These are phyloP conservation scores for Chloropsis cyanopogon DNA, from an alignment of 2,113 vertebrate genomes.

Conservation along the genomic window DNA sequence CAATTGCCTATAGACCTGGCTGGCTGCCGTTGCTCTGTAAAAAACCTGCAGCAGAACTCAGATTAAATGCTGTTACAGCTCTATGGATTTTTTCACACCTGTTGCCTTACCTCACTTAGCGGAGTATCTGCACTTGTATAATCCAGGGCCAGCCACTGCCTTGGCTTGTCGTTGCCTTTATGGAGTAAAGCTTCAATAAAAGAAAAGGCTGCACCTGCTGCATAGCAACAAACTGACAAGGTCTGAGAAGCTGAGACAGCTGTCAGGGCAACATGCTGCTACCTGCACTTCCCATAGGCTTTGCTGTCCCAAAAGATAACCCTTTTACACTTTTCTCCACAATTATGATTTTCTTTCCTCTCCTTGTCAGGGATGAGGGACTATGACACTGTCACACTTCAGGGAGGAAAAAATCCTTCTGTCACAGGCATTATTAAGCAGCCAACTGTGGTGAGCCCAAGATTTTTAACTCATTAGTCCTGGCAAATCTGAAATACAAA, in stretches of 20 bases:
- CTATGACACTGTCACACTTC: slow-evolving; percentile 72
- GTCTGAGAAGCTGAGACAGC: slow-evolving; percentile 78
- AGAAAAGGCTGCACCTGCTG: slow-evolving; percentile 78
- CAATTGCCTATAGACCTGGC: slow-evolving; percentile 8
- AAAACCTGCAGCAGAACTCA: slow-evolving; percentile 51
- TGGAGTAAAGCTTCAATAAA: slow-evolving; percentile 73
- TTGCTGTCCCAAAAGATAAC: slow-evolving; percentile 65
- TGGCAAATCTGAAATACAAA: slow-evolving; percentile 83
- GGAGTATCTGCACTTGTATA: slow-evolving; percentile 76
- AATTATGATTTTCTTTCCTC: slow-evolving; percentile 65
- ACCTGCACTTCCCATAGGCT: slow-evolving; percentile 79
- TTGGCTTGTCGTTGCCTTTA: slow-evolving; percentile 75
- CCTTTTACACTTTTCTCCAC: slow-evolving; percentile 63
- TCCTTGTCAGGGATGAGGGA: slow-evolving; percentile 51
- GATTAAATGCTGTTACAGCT: slow-evolving; percentile 60
- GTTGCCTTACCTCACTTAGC: slow-evolving; percentile 82
- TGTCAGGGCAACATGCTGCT: slow-evolving; percentile 74
- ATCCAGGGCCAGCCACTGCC: slow-evolving; percentile 78
- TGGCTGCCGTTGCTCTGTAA: slow-evolving; percentile 31
- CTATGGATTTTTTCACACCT: slow-evolving; percentile 71
- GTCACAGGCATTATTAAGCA: slow-evolving; percentile 77
- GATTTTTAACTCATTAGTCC: slow-evolving; percentile 81
- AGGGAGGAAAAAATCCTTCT: slow-evolving; percentile 73
- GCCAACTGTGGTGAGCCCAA: slow-evolving; percentile 69
- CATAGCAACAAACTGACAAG: slow-evolving; percentile 74